Evolutionary conservation across 2,113 vertebrate species (phyloP).

Genomic region (Eublepharis macularius): DNA sequence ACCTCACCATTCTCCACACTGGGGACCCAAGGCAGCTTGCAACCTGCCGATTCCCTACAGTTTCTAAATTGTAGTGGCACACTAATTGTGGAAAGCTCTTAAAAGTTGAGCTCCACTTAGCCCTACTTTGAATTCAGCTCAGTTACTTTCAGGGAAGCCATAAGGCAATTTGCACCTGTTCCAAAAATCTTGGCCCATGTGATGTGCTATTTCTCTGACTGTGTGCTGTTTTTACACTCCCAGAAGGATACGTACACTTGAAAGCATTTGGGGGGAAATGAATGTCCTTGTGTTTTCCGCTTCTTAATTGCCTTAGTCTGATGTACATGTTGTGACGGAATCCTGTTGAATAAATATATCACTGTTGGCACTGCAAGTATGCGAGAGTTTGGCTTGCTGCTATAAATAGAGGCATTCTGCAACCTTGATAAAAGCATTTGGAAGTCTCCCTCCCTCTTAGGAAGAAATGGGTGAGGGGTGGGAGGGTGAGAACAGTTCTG

Average conservation of each 20-base stretch:
- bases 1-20: no score
- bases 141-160: neutral
- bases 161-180: neutral
- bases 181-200: neutral
- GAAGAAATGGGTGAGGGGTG: neutral
- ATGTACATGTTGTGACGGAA: neutral
- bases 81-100: neutral
- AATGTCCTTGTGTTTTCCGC: neutral
- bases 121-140: neutral
- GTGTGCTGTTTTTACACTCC: neutral
- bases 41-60: no score
- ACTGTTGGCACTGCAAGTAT: rapidly evolving
- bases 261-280: neutral
- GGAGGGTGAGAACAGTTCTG: neutral
- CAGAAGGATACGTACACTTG: rapidly evolving
- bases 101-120: neutral
- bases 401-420: neutral
- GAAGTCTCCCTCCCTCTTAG: neutral
- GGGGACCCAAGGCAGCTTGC: no score
- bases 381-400: rapidly evolving
- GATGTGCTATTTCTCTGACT: neutral
- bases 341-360: neutral
- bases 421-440: slow-evolving; percentile 14
- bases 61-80: no score
- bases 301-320: neutral